These are phyloP conservation scores for Andrena minutula DNA, from an alignment of 2,888 invertebrate genomes.

Conservation along the genomic window DNA sequence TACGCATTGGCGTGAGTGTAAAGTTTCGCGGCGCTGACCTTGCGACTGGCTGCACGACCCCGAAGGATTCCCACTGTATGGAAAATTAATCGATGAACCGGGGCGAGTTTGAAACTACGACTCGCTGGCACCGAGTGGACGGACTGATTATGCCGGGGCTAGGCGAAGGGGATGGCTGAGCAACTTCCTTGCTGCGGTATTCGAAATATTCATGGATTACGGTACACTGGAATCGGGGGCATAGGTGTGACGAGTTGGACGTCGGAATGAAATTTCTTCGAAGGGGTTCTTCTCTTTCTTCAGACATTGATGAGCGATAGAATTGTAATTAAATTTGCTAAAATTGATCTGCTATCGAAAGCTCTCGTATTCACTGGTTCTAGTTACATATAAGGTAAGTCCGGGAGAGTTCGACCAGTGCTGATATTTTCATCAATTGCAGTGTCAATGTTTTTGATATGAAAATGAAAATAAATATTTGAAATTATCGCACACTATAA, in stretches of 20 bases:
- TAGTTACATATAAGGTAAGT: too few relatives aligned
- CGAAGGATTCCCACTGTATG: slow-evolving; percentile 48
- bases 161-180: slow-evolving; percentile 6
- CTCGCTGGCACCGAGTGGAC: slow-evolving; percentile 31
- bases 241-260: neutral
- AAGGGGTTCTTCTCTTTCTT: neutral
- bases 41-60: slow-evolving; percentile 42
- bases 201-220: neutral
- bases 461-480: too few relatives aligned
- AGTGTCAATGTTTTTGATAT: too few relatives aligned
- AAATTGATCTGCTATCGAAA: too few relatives aligned
- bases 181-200: neutral
- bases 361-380: too few relatives aligned
- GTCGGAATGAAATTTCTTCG: neutral
- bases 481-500: too few relatives aligned
- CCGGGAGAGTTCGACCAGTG: too few relatives aligned
- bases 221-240: neutral
- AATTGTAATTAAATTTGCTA: too few relatives aligned
- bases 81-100: slow-evolving; percentile 63
- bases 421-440: too few relatives aligned
- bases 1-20: slow-evolving; percentile 23
- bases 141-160: slow-evolving; percentile 18
- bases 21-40: slow-evolving; percentile 35
- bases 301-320: rapidly evolving
- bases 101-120: slow-evolving; percentile 58